Evolutionary conservation across 1,140 invertebrate species (phyloP).

Genomic region (Stegodyphus mimosarum): DNA sequence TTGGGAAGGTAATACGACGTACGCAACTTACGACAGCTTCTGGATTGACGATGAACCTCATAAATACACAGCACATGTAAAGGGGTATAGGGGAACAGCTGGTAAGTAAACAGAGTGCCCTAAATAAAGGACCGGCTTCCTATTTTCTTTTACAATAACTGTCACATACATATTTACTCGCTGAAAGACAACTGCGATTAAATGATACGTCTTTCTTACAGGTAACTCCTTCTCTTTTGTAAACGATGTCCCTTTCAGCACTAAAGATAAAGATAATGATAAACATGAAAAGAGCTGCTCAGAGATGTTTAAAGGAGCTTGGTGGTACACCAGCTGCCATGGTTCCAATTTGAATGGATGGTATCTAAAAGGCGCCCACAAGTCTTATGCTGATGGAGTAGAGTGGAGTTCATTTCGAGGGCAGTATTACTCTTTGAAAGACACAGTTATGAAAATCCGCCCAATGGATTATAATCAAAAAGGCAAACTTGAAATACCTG

Average conservation of each 20-base stretch:
- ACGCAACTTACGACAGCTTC: too few relatives aligned
- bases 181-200: too few relatives aligned
- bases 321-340: conserved; percentile 69
- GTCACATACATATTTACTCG: too few relatives aligned
- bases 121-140: too few relatives aligned
- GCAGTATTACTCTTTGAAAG: conserved; percentile 65
- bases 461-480: neutral
- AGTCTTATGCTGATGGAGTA: conserved; percentile 65
- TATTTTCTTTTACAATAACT: too few relatives aligned
- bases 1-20: too few relatives aligned
- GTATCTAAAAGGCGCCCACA: conserved; percentile 63
- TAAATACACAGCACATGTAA: too few relatives aligned
- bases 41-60: too few relatives aligned
- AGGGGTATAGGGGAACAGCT: too few relatives aligned
- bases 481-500: neutral
- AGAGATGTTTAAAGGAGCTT: conserved; percentile 65
- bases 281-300: conserved; percentile 65
- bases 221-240: neutral
- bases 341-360: conserved; percentile 68
- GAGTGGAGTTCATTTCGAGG: conserved; percentile 66
- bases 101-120: too few relatives aligned
- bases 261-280: conserved; percentile 66
- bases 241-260: conserved; percentile 65
- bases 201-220: neutral
- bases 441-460: conserved; percentile 65